Percentiles rank a stretch among this genome's conserved stretches.
Evolutionary conservation across 2,888 invertebrate genomes (phyloP).

Genomic region (Molanna angustata): DNA sequence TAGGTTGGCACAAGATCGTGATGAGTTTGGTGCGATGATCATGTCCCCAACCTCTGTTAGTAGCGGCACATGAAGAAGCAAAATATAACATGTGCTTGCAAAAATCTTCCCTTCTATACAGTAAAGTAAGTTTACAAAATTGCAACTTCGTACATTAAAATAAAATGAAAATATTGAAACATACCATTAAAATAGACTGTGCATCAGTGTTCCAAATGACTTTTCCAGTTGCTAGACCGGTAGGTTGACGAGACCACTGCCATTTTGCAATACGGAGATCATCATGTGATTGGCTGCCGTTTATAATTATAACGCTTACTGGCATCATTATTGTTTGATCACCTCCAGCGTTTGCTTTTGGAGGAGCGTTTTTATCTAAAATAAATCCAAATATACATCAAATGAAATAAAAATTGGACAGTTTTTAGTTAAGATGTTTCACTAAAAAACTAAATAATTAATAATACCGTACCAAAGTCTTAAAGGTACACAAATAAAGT

Average conservation of each 20-base stretch:
- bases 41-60: no score
- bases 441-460: conserved; percentile 18
- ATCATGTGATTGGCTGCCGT: conserved; percentile 82
- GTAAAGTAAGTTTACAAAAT: no score
- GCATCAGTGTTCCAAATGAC: conserved; percentile 75
- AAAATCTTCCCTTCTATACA: no score
- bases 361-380: conserved; percentile 83
- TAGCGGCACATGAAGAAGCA: no score
- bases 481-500: no score
- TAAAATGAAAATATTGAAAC: no score
- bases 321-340: conserved; percentile 78
- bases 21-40: no score
- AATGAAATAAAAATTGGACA: no score
- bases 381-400: conserved; percentile 33
- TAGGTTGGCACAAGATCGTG: no score
- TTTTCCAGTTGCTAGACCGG: conserved; percentile 79
- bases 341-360: conserved; percentile 85
- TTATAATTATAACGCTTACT: conserved; percentile 70
- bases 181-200: conserved; percentile 71
- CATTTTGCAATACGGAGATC: conserved; percentile 84
- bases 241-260: conserved; percentile 76
- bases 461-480: no score
- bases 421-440: conserved; percentile 13
- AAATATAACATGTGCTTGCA: no score
- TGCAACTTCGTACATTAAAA: no score